Conservation (phyloP, 2,888 invertebrate species). For the Tachina fera region DNA sequence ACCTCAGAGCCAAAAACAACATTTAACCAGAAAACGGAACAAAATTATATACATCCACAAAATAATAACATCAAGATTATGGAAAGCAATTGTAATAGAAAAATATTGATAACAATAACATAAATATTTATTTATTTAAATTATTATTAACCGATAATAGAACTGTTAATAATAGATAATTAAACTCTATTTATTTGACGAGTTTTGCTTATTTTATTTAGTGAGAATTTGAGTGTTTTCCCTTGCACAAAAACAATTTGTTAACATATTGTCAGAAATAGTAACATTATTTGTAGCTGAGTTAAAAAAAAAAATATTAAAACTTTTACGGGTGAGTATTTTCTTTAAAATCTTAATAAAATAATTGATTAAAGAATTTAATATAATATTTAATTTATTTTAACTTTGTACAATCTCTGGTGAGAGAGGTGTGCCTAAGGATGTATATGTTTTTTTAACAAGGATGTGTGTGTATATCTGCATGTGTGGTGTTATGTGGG, state of each 20-base stretch:
- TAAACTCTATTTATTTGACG: not conserved
- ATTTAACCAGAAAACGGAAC: not conserved
- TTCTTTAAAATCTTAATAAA: not conserved
- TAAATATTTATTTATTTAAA: constrained; percentile 17
- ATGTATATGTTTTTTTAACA: no score
- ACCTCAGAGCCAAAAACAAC: constrained; percentile 65
- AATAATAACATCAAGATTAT: not conserved
- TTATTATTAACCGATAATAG: constrained; percentile 6
- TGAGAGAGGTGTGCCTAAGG: no score
- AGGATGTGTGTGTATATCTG: no score
- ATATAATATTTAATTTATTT: no score
- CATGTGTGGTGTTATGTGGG: no score
- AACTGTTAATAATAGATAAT: not conserved
- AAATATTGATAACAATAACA: not conserved
- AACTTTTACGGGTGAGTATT: constrained; percentile 37
- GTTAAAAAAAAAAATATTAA: constrained; percentile 2
- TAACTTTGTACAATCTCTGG: no score
- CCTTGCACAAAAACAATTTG: constrained; percentile 14
- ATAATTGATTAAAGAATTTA: not conserved
- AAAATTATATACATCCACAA: constrained; percentile 24
- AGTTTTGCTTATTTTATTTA: constrained; percentile 3
- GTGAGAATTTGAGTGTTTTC: constrained; percentile 2
- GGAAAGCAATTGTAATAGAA: not conserved
- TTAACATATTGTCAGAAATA: constrained; percentile 66
- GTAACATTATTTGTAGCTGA: constrained; percentile 7